These are phyloP conservation scores for Balaeniceps rex DNA, from an alignment of 2,113 vertebrate species.

Conservation along the genomic window DNA sequence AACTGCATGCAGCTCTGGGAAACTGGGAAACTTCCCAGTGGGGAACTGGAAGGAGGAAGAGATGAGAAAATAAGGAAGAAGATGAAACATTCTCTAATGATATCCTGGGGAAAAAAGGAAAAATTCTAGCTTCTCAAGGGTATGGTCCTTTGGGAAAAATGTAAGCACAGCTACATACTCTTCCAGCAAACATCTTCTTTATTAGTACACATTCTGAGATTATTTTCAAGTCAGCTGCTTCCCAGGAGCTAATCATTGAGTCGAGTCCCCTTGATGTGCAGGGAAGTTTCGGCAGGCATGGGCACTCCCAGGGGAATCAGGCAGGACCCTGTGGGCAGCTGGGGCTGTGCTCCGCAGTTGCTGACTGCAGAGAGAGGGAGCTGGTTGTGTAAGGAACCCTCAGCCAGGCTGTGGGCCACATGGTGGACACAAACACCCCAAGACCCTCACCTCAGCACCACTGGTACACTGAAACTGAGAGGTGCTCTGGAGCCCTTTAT, in stretches of 20 bases:
- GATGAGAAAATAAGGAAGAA: neutral
- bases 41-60: neutral
- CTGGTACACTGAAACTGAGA: neutral
- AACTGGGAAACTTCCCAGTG: neutral
- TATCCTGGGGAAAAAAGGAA: neutral
- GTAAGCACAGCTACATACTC: neutral
- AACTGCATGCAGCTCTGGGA: neutral
- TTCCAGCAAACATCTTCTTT: neutral
- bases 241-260: neutral
- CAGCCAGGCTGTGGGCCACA: neutral
- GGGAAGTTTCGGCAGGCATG: neutral
- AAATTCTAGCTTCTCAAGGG: neutral
- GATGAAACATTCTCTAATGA: slow-evolving; percentile 4
- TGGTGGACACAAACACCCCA: neutral
- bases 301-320: neutral
- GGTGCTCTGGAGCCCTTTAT: neutral
- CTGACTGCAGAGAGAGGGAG: neutral
- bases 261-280: neutral
- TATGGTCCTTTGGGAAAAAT: neutral
- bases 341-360: accelerated
- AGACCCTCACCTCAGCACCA: neutral
- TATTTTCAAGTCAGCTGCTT: neutral
- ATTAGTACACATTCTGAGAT: neutral
- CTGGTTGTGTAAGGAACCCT: neutral
- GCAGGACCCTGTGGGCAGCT: neutral